Conservation (phyloP, 2,888 invertebrate species). For the Trachelus troglodyta region DNA sequence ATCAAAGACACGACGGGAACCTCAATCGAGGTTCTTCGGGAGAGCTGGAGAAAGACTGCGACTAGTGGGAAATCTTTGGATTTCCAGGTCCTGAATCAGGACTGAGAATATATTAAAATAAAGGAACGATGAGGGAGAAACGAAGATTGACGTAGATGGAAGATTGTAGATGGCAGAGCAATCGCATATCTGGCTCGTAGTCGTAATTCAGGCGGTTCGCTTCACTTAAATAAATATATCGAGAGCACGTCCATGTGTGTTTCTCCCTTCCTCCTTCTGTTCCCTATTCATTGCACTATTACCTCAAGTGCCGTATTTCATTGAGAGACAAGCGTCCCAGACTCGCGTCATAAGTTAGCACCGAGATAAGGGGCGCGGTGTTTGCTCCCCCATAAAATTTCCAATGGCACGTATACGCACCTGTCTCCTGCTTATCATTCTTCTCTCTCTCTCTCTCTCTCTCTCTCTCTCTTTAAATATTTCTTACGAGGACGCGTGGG, state of each 20-base stretch:
- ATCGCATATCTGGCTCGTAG: slow-evolving; percentile 8
- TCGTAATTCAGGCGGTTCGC: slow-evolving; percentile 26
- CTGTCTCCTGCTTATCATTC: slow-evolving; percentile 19
- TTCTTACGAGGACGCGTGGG: slow-evolving; percentile 42
- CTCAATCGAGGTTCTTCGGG: background rate
- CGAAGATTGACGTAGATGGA: background rate
- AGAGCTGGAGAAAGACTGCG: background rate
- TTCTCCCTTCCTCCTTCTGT: slow-evolving; percentile 1
- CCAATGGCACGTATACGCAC: slow-evolving; percentile 26
- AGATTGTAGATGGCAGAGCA: background rate
- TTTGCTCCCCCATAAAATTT: slow-evolving; percentile 18
- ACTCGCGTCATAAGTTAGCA: slow-evolving; percentile 24
- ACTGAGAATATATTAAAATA: background rate
- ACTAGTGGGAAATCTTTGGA: background rate
- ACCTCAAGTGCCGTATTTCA: slow-evolving; percentile 31
- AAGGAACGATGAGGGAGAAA: background rate
- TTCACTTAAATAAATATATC: slow-evolving; percentile 28
- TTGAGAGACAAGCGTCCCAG: slow-evolving; percentile 14
- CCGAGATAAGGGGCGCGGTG: slow-evolving; percentile 21
- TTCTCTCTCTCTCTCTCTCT: slow-evolving; percentile 11
- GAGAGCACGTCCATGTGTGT: background rate
- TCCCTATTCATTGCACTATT: slow-evolving; percentile 32
- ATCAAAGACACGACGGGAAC: background rate
- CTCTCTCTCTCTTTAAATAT: slow-evolving; percentile 21
- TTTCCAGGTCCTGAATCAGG: background rate